Conservation (phyloP, 2,113 vertebrate species). For the Cromileptes altivelis region DNA sequence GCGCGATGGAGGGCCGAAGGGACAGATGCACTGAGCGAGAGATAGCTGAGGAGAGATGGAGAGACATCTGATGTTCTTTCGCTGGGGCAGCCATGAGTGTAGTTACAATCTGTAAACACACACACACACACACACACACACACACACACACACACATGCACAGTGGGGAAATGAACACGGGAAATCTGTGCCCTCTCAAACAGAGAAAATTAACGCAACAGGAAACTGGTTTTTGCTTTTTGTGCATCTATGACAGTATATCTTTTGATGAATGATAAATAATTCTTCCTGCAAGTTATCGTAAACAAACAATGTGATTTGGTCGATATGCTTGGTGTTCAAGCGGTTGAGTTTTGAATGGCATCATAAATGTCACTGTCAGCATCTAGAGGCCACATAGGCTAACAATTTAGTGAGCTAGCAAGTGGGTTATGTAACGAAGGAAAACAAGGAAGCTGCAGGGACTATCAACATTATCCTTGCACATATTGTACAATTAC, state of each 20-base stretch:
- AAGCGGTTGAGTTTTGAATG: too few species aligned
- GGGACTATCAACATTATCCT: too few species aligned
- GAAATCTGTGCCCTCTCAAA: constrained; percentile 70
- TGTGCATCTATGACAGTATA: constrained; percentile 54
- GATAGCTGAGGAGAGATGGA: constrained; percentile 47
- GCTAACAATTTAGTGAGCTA: too few species aligned
- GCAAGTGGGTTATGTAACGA: too few species aligned
- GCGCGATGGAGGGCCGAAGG: constrained; percentile 41
- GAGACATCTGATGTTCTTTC: constrained; percentile 73
- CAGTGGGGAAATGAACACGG: constrained; percentile 58
- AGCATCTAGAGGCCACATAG: too few species aligned
- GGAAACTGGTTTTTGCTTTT: constrained; percentile 72
- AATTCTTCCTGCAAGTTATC: background rate
- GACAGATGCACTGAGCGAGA: constrained; percentile 60
- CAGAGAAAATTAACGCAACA: constrained; percentile 73
- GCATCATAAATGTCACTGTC: too few species aligned
- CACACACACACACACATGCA: background rate
- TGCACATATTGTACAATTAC: too few species aligned
- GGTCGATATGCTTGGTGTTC: too few species aligned
- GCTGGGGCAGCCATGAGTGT: constrained; percentile 74
- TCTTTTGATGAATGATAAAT: constrained; percentile 53
- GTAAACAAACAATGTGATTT: too few species aligned
- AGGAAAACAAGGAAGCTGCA: too few species aligned
- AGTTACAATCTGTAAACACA: constrained; percentile 70
- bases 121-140: constrained; percentile 40